These are phyloP conservation scores for Martes martes DNA, from an alignment of 2,113 vertebrate species.

Conservation along the genomic window DNA sequence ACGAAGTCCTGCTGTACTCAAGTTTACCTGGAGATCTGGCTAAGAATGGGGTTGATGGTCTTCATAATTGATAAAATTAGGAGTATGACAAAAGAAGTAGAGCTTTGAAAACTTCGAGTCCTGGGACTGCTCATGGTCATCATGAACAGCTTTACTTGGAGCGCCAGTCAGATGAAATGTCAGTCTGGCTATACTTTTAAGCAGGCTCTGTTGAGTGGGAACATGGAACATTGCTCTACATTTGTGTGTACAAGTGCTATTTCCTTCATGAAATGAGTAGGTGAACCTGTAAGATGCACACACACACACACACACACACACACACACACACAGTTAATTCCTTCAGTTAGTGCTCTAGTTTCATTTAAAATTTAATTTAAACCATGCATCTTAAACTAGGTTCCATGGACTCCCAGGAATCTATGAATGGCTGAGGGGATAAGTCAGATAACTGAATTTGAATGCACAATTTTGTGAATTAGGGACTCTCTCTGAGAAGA, in stretches of 20 bases:
- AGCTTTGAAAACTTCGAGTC: background rate
- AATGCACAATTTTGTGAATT: background rate
- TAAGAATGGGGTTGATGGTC: conserved; percentile 84
- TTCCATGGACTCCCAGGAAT: background rate
- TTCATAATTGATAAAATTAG: conserved; percentile 88
- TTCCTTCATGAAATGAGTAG: background rate
- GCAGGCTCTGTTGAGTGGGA: background rate
- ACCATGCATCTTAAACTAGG: background rate
- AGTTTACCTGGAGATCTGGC: conserved; percentile 89
- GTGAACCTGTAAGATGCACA: background rate
- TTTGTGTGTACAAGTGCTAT: too few relatives aligned
- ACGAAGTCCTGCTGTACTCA: conserved; percentile 87
- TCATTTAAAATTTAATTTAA: background rate
- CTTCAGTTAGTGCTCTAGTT: background rate
- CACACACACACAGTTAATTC: background rate
- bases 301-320: too few relatives aligned
- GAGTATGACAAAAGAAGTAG: conserved; percentile 81
- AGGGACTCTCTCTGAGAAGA: background rate
- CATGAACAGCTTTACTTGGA: background rate
- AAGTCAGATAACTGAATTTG: background rate
- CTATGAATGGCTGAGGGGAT: background rate
- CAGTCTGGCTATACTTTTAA: background rate
- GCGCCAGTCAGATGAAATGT: background rate
- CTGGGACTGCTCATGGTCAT: background rate
- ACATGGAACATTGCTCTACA: background rate